phyloP scores from a whole-genome alignment of 1,140 invertebrate species.

The Pararge aegeria region DNA sequence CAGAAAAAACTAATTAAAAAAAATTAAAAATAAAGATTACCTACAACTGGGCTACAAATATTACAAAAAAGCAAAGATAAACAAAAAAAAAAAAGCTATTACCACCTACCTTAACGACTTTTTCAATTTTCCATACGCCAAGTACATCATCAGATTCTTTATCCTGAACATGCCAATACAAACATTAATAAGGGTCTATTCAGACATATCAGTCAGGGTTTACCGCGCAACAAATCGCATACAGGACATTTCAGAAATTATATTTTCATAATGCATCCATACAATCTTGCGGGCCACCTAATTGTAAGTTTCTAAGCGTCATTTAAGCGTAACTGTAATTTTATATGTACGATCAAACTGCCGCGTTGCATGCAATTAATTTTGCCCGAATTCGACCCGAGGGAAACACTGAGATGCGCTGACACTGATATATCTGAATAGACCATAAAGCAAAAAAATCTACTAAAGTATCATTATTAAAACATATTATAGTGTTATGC shows the following conservation, averaged over 20 bases:
- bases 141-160: conserved; percentile 82
- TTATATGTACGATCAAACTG: no score
- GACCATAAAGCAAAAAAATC: conserved; percentile 2
- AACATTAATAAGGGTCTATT: conserved; percentile 55
- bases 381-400: no score
- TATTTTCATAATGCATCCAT: no score
- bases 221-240: no score
- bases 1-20: neutral
- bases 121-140: conserved; percentile 84
- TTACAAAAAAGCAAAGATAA: conserved; percentile 13
- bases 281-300: no score
- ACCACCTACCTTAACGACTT: conserved; percentile 85
- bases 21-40: conserved; percentile 10
- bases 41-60: conserved; percentile 9
- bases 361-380: no score
- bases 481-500: neutral
- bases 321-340: no score
- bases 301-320: no score
- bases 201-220: conserved; percentile 31
- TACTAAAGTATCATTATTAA: neutral
- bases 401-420: no score
- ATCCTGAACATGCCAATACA: conserved; percentile 81
- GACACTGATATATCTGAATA: no score
- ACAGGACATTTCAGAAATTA: no score
- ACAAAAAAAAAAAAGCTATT: conserved; percentile 53